phyloP scores from a whole-genome alignment of 1,140 invertebrate species.

The Pectinophora gossypiella region DNA sequence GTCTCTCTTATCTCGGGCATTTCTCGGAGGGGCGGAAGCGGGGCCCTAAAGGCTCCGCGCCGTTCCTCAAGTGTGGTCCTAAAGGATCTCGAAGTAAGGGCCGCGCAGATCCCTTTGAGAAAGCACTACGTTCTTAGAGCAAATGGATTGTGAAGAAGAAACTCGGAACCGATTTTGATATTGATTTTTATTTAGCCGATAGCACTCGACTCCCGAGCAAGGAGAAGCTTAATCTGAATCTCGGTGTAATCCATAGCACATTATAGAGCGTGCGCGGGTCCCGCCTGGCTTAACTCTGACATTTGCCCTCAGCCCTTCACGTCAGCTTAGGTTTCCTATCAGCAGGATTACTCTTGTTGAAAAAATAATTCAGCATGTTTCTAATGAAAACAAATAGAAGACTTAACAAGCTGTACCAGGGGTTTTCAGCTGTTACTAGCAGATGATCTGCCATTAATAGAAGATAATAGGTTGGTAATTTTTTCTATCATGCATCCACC shows the following conservation, averaged over 20 bases:
- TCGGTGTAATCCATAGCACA: slow-evolving; percentile 19
- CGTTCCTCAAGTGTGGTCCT: slow-evolving; percentile 63
- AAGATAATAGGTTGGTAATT: no score
- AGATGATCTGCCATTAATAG: no score
- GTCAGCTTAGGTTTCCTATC: no score
- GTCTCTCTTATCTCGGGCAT: slow-evolving; percentile 71
- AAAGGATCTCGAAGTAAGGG: slow-evolving; percentile 69
- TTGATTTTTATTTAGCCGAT: slow-evolving; percentile 69
- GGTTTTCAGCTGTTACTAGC: no score
- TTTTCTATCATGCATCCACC: no score
- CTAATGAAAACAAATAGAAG: no score
- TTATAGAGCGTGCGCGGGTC: slow-evolving; percentile 11
- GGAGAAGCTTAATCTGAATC: slow-evolving; percentile 20
- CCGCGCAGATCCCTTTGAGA: slow-evolving; percentile 46
- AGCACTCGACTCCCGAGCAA: slow-evolving; percentile 25
- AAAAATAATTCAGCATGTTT: no score
- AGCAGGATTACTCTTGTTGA: no score
- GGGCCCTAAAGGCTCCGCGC: slow-evolving; percentile 50
- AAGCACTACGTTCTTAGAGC: slow-evolving; percentile 60
- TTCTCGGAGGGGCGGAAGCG: slow-evolving; percentile 67
- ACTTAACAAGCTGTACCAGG: no score
- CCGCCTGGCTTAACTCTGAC: background rate
- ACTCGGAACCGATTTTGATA: slow-evolving; percentile 61
- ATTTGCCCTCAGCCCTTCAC: no score
- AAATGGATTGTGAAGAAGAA: slow-evolving; percentile 69